These are phyloP conservation scores for Athetis lepigone DNA, from an alignment of 2,888 invertebrate genomes.

Conservation along the genomic window DNA sequence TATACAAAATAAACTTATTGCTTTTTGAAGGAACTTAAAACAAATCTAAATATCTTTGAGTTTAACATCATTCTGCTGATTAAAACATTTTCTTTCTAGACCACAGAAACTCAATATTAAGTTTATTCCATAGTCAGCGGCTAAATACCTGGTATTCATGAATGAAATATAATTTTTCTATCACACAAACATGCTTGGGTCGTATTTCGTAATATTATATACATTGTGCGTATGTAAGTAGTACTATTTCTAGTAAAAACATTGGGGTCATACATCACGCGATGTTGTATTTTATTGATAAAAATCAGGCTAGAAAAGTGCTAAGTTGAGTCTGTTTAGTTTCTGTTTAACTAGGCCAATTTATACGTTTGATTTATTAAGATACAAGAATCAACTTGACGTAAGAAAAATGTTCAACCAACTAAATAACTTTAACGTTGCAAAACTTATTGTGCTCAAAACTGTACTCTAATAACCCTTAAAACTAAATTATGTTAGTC, in stretches of 20 bases:
- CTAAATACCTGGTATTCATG: slow-evolving; percentile 13
- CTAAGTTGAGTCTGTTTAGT: too few relatives aligned
- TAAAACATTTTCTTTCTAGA: neutral
- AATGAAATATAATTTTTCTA: slow-evolving; percentile 29
- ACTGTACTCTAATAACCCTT: too few relatives aligned
- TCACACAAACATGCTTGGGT: slow-evolving; percentile 9
- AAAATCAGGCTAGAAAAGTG: neutral
- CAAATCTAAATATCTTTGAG: too few relatives aligned
- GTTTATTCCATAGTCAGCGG: slow-evolving; percentile 8
- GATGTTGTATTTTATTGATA: neutral
- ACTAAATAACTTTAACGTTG: too few relatives aligned
- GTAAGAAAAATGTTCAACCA: too few relatives aligned
- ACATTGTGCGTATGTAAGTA: slow-evolving; percentile 13
- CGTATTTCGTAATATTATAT: slow-evolving; percentile 35
- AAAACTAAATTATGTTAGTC: too few relatives aligned
- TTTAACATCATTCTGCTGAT: neutral
- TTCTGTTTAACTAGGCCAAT: too few relatives aligned
- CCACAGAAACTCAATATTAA: neutral
- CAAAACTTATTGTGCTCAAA: too few relatives aligned
- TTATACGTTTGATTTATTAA: too few relatives aligned
- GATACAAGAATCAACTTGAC: too few relatives aligned
- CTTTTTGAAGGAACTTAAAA: too few relatives aligned
- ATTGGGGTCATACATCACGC: slow-evolving; percentile 20
- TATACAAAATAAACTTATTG: too few relatives aligned
- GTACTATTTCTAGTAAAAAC: slow-evolving; percentile 31